phyloP scores from a whole-genome alignment of 1,140 invertebrate species.

The Panagrolaimus sp. region DNA sequence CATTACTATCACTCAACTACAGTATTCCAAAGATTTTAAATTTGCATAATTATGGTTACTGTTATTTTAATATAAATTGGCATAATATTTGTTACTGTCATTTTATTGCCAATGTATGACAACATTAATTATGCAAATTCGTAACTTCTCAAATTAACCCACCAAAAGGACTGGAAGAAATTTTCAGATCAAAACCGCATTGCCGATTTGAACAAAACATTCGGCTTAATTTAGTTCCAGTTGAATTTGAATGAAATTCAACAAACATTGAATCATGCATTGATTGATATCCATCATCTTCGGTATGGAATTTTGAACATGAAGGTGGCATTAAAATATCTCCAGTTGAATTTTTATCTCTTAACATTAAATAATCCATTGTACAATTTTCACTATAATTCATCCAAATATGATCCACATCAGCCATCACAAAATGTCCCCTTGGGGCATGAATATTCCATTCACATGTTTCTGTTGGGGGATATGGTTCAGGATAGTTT shows the following conservation, averaged over 20 bases:
- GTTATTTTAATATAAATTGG: no score
- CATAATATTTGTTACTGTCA: no score
- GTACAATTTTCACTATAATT: constrained; percentile 41
- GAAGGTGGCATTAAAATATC: background rate
- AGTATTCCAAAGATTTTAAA: no score
- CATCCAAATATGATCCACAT: background rate
- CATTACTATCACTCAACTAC: no score
- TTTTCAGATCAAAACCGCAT: constrained; percentile 49
- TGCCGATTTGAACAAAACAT: constrained; percentile 38
- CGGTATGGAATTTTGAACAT: background rate
- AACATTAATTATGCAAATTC: no score
- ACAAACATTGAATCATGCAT: background rate
- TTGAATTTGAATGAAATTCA: background rate
- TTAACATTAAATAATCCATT: constrained; percentile 38
- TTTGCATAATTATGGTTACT: no score
- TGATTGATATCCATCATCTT: background rate
- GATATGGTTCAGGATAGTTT: constrained; percentile 49
- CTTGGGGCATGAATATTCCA: constrained; percentile 50
- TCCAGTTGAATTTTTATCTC: constrained; percentile 50
- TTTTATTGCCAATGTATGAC: no score
- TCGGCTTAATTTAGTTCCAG: background rate
- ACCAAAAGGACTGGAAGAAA: background rate
- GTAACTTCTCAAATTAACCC: no score
- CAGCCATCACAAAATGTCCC: constrained; percentile 51
- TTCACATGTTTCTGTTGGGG: constrained; percentile 38